phyloP scores from a whole-genome alignment of 2,113 vertebrate genomes.

The Tetrao urogallus region DNA sequence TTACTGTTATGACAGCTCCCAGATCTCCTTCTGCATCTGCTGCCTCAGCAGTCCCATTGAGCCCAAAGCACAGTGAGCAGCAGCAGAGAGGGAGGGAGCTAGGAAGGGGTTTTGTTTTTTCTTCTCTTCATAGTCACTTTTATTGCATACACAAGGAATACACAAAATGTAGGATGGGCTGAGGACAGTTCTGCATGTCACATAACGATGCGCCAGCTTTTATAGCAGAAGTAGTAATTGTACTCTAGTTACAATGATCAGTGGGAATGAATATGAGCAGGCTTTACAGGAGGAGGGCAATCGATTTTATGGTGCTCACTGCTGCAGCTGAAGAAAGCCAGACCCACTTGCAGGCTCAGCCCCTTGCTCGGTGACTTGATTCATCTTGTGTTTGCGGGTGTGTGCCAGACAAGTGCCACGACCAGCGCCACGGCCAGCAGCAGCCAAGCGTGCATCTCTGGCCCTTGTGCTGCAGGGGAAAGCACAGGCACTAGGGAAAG shows the following conservation, averaged over 20 bases:
- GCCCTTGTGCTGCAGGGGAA: slow-evolving; percentile 18
- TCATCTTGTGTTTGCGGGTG: neutral
- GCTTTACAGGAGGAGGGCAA: neutral
- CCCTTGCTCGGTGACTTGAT: neutral
- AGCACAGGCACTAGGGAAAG: slow-evolving; percentile 69
- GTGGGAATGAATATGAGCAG: neutral
- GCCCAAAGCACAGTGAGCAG: neutral
- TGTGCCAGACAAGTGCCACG: neutral
- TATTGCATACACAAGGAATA: neutral
- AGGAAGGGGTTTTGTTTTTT: neutral
- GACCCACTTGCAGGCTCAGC: rapidly evolving
- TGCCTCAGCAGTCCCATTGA: neutral
- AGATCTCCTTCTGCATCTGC: neutral
- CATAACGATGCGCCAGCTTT: neutral
- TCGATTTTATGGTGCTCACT: neutral
- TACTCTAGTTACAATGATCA: neutral
- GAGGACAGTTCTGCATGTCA: neutral
- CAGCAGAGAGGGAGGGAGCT: neutral
- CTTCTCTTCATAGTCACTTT: neutral
- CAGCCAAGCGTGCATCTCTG: slow-evolving; percentile 75
- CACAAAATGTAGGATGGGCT: neutral
- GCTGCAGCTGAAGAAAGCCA: neutral
- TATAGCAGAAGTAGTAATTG: neutral
- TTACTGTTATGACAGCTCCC: neutral
- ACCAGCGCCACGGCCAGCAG: neutral